Conservation (phyloP, 2,797 vertebrate genomes). For the Alauda arvensis region DNA sequence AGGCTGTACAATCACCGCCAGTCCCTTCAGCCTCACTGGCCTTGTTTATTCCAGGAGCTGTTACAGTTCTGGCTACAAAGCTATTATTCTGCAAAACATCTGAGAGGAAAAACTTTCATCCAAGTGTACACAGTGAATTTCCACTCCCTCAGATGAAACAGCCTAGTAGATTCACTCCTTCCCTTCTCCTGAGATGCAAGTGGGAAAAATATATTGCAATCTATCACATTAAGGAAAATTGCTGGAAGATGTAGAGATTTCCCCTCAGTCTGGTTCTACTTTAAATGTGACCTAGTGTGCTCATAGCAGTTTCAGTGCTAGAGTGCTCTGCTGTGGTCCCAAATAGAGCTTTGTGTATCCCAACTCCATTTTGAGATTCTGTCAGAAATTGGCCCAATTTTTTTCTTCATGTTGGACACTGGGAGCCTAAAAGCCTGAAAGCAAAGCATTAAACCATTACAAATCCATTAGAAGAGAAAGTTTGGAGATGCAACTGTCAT, state of each 20-base stretch:
- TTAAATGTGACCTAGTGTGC: background rate
- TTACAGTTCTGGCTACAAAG: background rate
- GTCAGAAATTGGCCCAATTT: background rate
- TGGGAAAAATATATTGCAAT: background rate
- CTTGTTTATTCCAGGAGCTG: background rate
- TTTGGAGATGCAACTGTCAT: background rate
- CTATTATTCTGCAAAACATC: slow-evolving; percentile 1
- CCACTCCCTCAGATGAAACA: background rate
- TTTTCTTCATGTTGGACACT: background rate
- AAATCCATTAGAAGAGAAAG: background rate
- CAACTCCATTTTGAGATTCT: background rate
- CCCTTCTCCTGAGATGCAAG: background rate
- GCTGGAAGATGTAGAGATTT: background rate
- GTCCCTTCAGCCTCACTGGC: background rate
- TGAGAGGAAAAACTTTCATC: background rate
- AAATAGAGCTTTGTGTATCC: background rate
- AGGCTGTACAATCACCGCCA: background rate
- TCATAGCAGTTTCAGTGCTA: background rate
- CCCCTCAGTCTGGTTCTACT: background rate
- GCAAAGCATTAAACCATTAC: background rate
- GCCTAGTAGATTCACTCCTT: background rate
- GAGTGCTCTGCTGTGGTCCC: background rate
- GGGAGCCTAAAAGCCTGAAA: background rate
- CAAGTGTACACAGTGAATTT: background rate
- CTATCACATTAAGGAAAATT: background rate